Conservation (phyloP, 2,113 vertebrate genomes). For the Nothoprocta perdicaria region DNA sequence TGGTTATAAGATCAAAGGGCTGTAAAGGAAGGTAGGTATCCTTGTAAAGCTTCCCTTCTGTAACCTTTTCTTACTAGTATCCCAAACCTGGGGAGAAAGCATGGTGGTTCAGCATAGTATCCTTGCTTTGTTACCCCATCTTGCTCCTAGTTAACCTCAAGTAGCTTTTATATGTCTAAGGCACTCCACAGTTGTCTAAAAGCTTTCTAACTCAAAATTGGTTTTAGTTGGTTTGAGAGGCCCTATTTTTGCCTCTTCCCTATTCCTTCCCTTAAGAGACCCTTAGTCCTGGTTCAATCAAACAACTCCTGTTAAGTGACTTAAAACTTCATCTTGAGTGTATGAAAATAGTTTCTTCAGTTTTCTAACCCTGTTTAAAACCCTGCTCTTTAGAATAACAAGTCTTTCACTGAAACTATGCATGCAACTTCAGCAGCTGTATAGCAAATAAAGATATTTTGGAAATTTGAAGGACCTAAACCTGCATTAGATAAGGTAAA, state of each 20-base stretch:
- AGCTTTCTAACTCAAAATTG: not conserved
- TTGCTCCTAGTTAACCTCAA: not conserved
- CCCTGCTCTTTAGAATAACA: not conserved
- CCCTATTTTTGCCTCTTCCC: not conserved
- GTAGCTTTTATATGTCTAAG: not conserved
- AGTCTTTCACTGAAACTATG: not conserved
- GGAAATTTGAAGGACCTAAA: slow-evolving; percentile 6
- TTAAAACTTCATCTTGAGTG: not conserved
- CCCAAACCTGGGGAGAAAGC: not conserved
- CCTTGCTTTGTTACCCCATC: not conserved
- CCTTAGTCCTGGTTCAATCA: not conserved
- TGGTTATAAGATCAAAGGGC: not conserved
- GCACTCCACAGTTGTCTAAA: not conserved
- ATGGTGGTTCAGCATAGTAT: not conserved
- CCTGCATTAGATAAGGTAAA: slow-evolving; percentile 3
- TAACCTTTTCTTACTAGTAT: not conserved
- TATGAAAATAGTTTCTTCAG: not conserved
- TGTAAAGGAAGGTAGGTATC: not conserved
- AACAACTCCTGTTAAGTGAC: not conserved
- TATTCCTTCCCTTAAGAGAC: fast-evolving
- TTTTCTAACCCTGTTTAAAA: not conserved
- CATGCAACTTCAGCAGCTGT: not conserved
- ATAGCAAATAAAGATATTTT: not conserved
- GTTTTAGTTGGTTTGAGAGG: not conserved
- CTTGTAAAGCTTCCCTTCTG: not conserved